Percentiles rank a stretch among this genome's conserved stretches.
Evolutionary conservation across 2,113 vertebrate genomes (phyloP).

Genomic region (Megaptera novaeangliae): DNA sequence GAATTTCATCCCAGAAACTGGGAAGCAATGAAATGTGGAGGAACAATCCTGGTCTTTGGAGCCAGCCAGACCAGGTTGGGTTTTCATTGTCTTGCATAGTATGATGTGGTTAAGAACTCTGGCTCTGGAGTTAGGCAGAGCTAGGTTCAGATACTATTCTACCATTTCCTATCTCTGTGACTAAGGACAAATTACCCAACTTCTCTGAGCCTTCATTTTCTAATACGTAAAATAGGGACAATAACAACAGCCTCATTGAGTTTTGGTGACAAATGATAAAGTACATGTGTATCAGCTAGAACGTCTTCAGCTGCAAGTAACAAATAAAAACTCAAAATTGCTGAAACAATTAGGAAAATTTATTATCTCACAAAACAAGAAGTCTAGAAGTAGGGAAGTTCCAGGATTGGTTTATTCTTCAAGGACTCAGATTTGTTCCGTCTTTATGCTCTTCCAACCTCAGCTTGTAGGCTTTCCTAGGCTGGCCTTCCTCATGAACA

Average conservation of each 20-base stretch:
- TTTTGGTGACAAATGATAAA: not conserved
- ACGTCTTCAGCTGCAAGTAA: not conserved
- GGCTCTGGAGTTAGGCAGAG: not conserved
- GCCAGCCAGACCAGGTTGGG: not conserved
- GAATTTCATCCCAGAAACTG: not conserved
- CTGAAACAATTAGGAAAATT: not conserved
- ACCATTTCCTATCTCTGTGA: slow-evolving; percentile 5
- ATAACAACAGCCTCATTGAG: not conserved
- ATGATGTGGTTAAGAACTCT: not conserved
- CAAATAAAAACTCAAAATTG: not conserved
- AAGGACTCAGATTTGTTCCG: not conserved
- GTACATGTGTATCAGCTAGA: not conserved
- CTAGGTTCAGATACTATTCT: not conserved
- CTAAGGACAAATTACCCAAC: not conserved
- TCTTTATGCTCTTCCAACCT: not conserved
- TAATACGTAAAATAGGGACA: not conserved
- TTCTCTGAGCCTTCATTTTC: slow-evolving; percentile 25
- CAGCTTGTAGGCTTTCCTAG: not conserved
- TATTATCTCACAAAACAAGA: not conserved
- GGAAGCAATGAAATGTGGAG: not conserved
- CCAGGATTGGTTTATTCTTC: not conserved
- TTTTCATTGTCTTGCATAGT: not conserved
- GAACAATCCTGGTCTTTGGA: not conserved
- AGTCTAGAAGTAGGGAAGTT: not conserved
- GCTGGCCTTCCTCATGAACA: not conserved